Evolutionary conservation across 2,113 vertebrate species (phyloP), one percentile per base, ranked within the genome.

Genomic region (Pseudorasbora parva): DNA sequence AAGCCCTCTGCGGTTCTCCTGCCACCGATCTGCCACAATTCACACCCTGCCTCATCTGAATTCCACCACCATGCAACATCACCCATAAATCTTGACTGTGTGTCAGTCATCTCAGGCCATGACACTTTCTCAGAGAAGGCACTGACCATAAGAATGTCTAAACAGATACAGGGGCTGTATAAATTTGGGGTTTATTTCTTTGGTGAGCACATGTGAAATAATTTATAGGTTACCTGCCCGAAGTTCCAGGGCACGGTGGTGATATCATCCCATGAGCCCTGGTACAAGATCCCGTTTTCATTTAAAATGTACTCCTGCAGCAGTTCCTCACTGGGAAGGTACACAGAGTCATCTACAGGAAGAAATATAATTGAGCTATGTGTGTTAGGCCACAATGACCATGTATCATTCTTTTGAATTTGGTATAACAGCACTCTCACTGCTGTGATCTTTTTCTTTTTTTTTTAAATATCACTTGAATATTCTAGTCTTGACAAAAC

Each of bases 221-320:
- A 69, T 60, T 33, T 56, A 56, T 27, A 30, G 37, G 54, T 86
- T 91, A 96, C 97, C 94, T 98, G 96, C 87, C 96, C 96, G 2
- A 94, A 97, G 88, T 95, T 96, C 96, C 97, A 97, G n/a, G 92
- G 90, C 11, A 90, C 83, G 0, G 90, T 86, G 1, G 5, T 64
- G 81, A 97, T 96, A 88, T 91, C 73, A 64, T 95, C 88, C 90
- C 88, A 94, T 80, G 90, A 90, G 0, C 96, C 96, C 56, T 90
- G 93, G 89, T 94, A 97, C 82, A 98, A 93, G 72, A 95, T 64
- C 45, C 97, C 95, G 0, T 94, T 91, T 84, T 98, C 96, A 78
- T 96, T 97, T 92, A 97, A 89, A 0, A 98, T 45, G 25, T 97
- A 97, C 86, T 98, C 97, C 88, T 94, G 92, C 21, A 96, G 90